These are phyloP conservation scores for Crocuta crocuta DNA, from an alignment of 2,113 vertebrate species.

Conservation along the genomic window DNA sequence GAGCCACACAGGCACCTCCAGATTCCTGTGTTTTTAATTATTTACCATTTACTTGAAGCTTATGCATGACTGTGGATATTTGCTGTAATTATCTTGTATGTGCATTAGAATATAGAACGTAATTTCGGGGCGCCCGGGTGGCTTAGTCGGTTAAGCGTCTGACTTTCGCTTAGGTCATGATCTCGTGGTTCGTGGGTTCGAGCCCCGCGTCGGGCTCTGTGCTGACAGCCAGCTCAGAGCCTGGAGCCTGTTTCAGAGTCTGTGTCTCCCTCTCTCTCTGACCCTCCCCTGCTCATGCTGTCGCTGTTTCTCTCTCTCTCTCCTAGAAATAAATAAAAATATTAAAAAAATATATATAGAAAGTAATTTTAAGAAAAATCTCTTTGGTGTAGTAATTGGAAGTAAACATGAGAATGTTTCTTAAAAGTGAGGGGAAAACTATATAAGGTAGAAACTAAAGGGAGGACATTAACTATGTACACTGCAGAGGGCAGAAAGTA, in stretches of 20 bases:
- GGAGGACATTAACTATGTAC: neutral
- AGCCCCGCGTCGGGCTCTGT: no score
- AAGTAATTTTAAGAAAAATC: constrained; percentile 32
- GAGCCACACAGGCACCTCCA: neutral
- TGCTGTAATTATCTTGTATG: neutral
- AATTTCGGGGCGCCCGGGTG: no score
- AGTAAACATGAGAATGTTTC: constrained; percentile 24
- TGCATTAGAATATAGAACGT: neutral
- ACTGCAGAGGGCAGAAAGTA: neutral
- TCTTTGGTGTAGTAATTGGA: neutral
- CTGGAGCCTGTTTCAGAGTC: no score
- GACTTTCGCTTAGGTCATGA: no score
- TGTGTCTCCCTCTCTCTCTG: no score
- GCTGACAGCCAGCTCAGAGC: no score
- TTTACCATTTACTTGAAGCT: constrained; percentile 18
- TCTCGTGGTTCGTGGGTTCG: no score
- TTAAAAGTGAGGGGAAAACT: neutral
- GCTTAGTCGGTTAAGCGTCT: no score
- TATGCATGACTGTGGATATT: neutral
- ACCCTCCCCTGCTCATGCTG: no score
- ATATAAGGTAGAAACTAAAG: neutral
- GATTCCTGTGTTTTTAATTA: neutral
- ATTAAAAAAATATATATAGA: no score
- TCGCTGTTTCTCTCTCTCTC: no score
- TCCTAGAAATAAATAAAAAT: no score